These are phyloP conservation scores for Peromyscus melanophrys DNA, from an alignment of 2,797 vertebrate genomes.

Conservation along the genomic window DNA sequence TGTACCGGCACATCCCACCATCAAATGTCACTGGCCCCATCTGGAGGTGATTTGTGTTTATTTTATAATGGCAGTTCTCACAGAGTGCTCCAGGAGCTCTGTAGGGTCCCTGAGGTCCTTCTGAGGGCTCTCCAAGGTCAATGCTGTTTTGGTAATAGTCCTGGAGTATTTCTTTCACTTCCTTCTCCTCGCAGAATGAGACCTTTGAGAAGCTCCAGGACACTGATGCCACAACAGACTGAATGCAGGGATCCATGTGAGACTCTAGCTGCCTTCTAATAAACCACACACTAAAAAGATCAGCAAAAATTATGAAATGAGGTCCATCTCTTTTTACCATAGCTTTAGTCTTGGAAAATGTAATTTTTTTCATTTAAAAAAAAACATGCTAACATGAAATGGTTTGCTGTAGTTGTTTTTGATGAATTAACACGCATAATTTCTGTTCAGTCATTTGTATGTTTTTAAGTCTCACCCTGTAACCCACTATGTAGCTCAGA, in stretches of 20 bases:
- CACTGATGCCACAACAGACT: background rate
- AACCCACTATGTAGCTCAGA: background rate
- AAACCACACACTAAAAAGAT: background rate
- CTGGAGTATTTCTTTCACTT: background rate
- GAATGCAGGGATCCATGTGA: background rate
- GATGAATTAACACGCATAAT: background rate
- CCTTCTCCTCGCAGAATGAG: background rate
- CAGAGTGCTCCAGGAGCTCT: background rate
- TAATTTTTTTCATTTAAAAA: constrained; percentile 29
- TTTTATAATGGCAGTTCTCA: constrained; percentile 18
- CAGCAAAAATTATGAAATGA: constrained; percentile 49
- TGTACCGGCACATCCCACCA: background rate
- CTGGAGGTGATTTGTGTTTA: background rate
- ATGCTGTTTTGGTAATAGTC: background rate
- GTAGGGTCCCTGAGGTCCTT: background rate
- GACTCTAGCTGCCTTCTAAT: background rate
- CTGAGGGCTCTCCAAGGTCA: background rate
- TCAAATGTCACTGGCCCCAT: background rate
- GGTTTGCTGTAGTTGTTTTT: constrained; percentile 38
- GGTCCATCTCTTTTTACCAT: background rate
- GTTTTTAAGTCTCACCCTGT: background rate
- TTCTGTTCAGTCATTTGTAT: background rate
- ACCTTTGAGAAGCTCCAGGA: background rate
- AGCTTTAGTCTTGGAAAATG: constrained; percentile 25
- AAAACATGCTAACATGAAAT: constrained; percentile 20